These are phyloP conservation scores for Tylochromis polylepis DNA, from an alignment of 2,113 vertebrate species.

Conservation along the genomic window DNA sequence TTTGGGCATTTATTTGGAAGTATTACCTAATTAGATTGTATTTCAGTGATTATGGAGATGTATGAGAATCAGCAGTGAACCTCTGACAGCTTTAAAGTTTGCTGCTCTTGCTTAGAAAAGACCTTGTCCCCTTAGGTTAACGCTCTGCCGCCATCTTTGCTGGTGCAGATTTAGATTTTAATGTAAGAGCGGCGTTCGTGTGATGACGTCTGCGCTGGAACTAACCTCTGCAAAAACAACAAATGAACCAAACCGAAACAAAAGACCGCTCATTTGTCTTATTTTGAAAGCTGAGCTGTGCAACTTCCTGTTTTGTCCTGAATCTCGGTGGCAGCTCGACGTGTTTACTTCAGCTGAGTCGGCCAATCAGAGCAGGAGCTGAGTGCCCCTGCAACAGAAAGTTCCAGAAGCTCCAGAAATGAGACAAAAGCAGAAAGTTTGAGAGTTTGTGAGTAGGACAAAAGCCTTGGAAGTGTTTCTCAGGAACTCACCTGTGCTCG, in stretches of 20 bases:
- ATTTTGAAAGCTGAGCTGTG: neutral
- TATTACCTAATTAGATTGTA: neutral
- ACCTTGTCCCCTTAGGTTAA: neutral
- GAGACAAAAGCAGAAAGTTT: neutral
- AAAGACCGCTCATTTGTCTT: neutral
- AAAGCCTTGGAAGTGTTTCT: neutral
- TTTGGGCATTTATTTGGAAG: too few relatives aligned
- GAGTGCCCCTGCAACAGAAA: neutral
- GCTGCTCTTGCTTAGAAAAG: neutral
- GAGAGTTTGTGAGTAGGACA: neutral
- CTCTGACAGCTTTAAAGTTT: neutral
- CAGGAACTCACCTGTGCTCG: neutral
- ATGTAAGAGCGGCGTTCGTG: too few relatives aligned
- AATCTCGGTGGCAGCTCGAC: neutral
- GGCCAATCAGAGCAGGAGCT: neutral
- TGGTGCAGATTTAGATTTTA: too few relatives aligned
- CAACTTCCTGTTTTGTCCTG: neutral
- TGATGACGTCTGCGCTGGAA: too few relatives aligned
- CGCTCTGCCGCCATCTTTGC: neutral
- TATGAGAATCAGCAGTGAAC: neutral
- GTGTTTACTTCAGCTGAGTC: neutral
- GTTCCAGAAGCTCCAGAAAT: neutral
- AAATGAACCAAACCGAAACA: too few relatives aligned
- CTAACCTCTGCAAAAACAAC: too few relatives aligned
- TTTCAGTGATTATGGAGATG: neutral